phyloP scores from a whole-genome alignment of 2,797 vertebrate genomes.

The Acridotheres tristis region DNA sequence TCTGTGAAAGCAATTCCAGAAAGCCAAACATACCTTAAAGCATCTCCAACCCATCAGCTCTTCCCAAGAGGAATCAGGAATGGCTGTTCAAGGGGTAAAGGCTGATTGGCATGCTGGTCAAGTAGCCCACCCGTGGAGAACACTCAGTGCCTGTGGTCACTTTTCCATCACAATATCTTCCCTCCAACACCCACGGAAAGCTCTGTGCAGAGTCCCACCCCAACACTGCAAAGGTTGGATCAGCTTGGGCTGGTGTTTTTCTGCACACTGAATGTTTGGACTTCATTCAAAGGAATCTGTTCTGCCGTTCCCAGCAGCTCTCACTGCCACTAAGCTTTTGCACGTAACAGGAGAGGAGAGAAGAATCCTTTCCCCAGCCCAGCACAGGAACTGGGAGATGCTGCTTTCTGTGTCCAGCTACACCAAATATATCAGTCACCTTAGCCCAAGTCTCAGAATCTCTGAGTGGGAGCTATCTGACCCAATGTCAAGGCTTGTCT shows the following conservation, averaged over 20 bases:
- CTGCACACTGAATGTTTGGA: neutral
- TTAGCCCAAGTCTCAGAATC: neutral
- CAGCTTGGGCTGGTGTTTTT: neutral
- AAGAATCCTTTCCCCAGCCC: neutral
- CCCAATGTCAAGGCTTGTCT: neutral
- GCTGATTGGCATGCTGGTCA: neutral
- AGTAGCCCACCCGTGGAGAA: neutral
- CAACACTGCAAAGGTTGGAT: neutral
- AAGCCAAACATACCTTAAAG: constrained; percentile 15
- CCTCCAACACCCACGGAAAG: neutral
- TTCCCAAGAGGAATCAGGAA: neutral
- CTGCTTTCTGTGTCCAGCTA: neutral
- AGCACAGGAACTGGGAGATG: neutral
- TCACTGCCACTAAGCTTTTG: neutral
- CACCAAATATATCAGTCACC: neutral
- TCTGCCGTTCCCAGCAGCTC: neutral
- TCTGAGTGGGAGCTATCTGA: neutral
- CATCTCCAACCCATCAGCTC: neutral
- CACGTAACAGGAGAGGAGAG: neutral
- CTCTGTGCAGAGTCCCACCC: neutral
- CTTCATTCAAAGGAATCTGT: neutral
- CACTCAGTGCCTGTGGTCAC: accelerated
- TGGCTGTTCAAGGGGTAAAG: neutral
- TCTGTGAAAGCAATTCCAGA: constrained; percentile 40
- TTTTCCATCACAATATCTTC: neutral